Conservation (phyloP, 2,797 vertebrate species). For the Ispidina picta region DNA sequence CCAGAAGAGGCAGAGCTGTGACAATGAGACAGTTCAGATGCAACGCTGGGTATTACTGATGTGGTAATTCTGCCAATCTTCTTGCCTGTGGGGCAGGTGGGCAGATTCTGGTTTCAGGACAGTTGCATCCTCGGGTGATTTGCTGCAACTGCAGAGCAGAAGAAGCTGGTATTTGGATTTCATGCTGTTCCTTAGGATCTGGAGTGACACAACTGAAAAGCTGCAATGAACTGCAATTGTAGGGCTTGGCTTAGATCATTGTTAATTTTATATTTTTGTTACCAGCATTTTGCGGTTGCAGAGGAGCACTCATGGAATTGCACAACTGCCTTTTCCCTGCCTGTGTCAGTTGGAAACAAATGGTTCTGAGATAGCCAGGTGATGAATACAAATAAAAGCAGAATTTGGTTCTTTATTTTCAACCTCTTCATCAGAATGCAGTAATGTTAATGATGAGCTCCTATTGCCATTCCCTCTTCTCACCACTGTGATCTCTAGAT, state of each 20-base stretch:
- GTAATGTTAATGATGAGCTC: not conserved
- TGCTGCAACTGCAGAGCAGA: not conserved
- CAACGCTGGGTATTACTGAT: not conserved
- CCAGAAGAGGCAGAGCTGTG: not conserved
- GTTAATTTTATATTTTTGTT: not conserved
- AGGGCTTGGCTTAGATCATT: fast-evolving
- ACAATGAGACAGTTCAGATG: fast-evolving
- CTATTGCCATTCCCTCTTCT: not conserved
- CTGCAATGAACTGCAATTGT: not conserved
- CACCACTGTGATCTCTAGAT: not conserved
- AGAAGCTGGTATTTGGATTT: not conserved
- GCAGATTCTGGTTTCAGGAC: not conserved
- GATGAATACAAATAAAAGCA: not conserved
- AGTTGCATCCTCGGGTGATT: not conserved
- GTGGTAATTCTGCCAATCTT: not conserved
- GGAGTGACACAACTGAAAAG: not conserved
- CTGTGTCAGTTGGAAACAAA: not conserved
- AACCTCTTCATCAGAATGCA: not conserved
- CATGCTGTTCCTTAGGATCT: not conserved
- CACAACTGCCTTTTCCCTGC: not conserved
- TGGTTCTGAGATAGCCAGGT: not conserved
- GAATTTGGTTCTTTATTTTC: not conserved
- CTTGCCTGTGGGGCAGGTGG: not conserved
- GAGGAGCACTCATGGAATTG: not conserved
- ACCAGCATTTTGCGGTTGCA: not conserved